These are phyloP conservation scores for Ophiodon elongatus DNA, from an alignment of 2,113 vertebrate genomes.

Conservation along the genomic window DNA sequence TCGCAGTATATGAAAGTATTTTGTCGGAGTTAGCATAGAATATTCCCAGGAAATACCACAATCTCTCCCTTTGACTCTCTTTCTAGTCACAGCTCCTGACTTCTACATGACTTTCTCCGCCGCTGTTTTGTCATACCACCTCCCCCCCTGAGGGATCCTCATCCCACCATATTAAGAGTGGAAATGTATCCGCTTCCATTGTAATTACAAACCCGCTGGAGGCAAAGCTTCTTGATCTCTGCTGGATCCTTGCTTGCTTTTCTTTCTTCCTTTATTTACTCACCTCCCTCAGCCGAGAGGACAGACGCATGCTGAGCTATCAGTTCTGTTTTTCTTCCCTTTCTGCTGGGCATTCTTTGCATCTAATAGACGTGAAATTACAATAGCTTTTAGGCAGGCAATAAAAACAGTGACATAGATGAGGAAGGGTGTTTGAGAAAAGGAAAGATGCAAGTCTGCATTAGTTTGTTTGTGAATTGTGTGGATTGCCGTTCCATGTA, in stretches of 20 bases:
- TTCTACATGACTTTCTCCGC: conserved; percentile 65
- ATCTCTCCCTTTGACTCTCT: conserved; percentile 18
- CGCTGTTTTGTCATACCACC: conserved; percentile 48
- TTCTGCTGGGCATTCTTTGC: conserved; percentile 62
- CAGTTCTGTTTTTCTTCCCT: conserved; percentile 69
- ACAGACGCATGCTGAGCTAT: conserved; percentile 75
- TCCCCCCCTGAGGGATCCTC: conserved; percentile 54
- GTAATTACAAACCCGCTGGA: conserved; percentile 81
- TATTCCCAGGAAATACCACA: conserved; percentile 20
- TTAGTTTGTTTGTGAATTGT: conserved; percentile 16
- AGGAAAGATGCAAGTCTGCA: conserved; percentile 4
- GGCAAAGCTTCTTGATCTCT: conserved; percentile 79
- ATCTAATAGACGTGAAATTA: conserved; percentile 69
- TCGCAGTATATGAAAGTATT: background rate
- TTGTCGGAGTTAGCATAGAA: background rate
- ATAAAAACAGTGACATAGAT: conserved; percentile 52
- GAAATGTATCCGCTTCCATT: conserved; percentile 79
- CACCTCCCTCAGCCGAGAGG: conserved; percentile 66
- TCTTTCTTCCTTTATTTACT: conserved; percentile 71
- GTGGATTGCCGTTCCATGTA: conserved; percentile 30
- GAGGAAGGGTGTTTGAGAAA: conserved; percentile 4
- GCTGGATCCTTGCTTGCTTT: conserved; percentile 73
- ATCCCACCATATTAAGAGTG: conserved; percentile 77
- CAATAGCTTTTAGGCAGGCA: conserved; percentile 59
- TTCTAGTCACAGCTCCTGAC: conserved; percentile 55